phyloP scores from a whole-genome alignment of 1,140 invertebrate genomes.

The Ectropis grisescens region DNA sequence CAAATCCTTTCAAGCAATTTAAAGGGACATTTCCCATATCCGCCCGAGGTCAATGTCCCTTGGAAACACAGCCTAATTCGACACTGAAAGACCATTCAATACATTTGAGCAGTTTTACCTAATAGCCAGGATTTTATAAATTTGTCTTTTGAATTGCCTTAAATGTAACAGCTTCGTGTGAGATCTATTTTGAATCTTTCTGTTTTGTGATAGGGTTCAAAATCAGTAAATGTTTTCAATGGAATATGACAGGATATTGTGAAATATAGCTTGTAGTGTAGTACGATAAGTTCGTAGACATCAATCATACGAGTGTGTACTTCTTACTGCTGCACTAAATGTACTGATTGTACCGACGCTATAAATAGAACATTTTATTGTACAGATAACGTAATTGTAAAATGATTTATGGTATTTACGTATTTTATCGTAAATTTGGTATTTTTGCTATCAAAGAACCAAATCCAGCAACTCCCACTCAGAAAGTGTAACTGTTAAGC shows the following conservation, averaged over 20 bases:
- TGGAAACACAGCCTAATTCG: slow-evolving; percentile 54
- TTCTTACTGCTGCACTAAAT: too few relatives aligned
- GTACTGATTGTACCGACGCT: too few relatives aligned
- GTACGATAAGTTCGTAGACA: slow-evolving; percentile 41
- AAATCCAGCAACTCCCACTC: too few relatives aligned
- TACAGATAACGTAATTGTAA: too few relatives aligned
- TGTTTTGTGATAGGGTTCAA: slow-evolving; percentile 34
- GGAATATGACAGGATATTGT: slow-evolving; percentile 61
- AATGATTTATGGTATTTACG: too few relatives aligned
- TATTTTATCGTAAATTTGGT: too few relatives aligned
- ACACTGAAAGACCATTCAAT: slow-evolving; percentile 60
- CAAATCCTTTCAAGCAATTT: slow-evolving; percentile 52
- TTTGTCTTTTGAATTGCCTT: slow-evolving; percentile 50
- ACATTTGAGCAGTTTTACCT: slow-evolving; percentile 59
- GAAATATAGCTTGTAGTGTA: slow-evolving; percentile 52
- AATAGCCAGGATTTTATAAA: slow-evolving; percentile 61
- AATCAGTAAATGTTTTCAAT: too few relatives aligned
- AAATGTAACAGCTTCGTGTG: slow-evolving; percentile 20
- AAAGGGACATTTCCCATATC: slow-evolving; percentile 60
- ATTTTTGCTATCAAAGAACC: too few relatives aligned
- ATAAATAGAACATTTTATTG: too few relatives aligned
- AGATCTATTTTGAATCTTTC: slow-evolving; percentile 22
- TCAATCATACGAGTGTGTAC: slow-evolving; percentile 13
- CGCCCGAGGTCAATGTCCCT: slow-evolving; percentile 50
- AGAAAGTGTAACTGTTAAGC: too few relatives aligned